phyloP scores from a whole-genome alignment of 2,888 invertebrate species.

The Taphrorychus bicolor region DNA sequence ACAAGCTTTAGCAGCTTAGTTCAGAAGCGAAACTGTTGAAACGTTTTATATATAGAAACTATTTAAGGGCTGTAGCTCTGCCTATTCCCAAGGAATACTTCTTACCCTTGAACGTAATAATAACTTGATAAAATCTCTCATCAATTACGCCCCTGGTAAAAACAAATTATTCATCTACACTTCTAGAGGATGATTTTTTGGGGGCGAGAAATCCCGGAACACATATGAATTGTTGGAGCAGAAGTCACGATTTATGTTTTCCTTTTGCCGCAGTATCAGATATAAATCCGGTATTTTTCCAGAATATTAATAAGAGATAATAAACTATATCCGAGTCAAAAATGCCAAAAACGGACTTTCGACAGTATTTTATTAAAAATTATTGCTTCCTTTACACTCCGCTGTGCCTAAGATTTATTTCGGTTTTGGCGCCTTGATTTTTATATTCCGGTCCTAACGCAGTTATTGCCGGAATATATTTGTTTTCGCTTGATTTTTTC shows the following conservation, averaged over 20 bases:
- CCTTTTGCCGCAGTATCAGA: constrained; percentile 22
- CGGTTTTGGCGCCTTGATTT: constrained; percentile 36
- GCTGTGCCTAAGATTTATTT: constrained; percentile 39
- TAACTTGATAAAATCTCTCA: no score
- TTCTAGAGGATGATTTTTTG: not conserved
- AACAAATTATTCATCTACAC: not conserved
- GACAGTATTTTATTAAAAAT: constrained; percentile 40
- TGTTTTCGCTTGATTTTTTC: not conserved
- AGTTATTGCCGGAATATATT: not conserved
- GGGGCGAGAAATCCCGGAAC: not conserved
- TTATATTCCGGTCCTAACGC: constrained; percentile 9
- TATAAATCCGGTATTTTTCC: constrained; percentile 24
- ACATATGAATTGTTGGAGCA: not conserved
- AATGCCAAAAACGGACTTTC: constrained; percentile 23
- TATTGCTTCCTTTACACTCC: constrained; percentile 40
- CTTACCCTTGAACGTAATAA: no score
- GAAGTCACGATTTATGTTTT: constrained; percentile 5
- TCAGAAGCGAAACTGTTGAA: no score
- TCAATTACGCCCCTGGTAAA: no score
- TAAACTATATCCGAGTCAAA: constrained; percentile 22
- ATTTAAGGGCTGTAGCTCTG: no score
- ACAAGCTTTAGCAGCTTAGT: no score
- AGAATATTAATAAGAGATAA: constrained; percentile 35
- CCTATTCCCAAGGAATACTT: no score
- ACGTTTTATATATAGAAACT: no score